phyloP scores from a whole-genome alignment of 2,888 invertebrate species.

The Atethmia centrago region DNA sequence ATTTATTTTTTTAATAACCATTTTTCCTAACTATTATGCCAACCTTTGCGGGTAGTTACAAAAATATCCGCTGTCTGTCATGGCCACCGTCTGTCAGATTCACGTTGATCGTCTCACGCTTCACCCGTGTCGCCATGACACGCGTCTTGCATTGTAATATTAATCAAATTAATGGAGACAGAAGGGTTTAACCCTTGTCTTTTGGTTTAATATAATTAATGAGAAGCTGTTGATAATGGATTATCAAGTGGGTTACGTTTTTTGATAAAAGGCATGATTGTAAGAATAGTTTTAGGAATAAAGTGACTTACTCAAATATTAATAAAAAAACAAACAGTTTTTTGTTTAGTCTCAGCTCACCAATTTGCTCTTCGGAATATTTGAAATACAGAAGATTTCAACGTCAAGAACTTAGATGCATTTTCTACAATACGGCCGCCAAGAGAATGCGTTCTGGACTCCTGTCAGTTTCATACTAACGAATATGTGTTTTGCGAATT shows the following conservation, averaged over 20 bases:
- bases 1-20: too few relatives aligned
- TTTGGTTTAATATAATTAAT: constrained; percentile 20
- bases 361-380: too few relatives aligned
- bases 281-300: too few relatives aligned
- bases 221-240: not conserved
- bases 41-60: constrained; percentile 20
- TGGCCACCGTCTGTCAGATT: constrained; percentile 11
- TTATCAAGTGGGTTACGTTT: not conserved
- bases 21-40: not conserved
- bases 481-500: too few relatives aligned
- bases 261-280: not conserved
- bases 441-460: too few relatives aligned
- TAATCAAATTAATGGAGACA: constrained; percentile 30
- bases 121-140: constrained; percentile 7
- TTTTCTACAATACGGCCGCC: too few relatives aligned
- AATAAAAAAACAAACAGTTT: too few relatives aligned
- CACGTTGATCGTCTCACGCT: constrained; percentile 5
- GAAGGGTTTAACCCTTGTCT: constrained; percentile 26
- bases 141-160: constrained; percentile 22
- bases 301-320: too few relatives aligned
- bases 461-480: too few relatives aligned
- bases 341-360: too few relatives aligned
- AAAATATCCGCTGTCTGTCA: constrained; percentile 12
- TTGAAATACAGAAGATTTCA: too few relatives aligned
- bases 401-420: too few relatives aligned